Percentiles rank a stretch among this genome's conserved stretches.
phyloP scores from a whole-genome alignment of 2,797 vertebrate species.

The Anableps anableps region DNA sequence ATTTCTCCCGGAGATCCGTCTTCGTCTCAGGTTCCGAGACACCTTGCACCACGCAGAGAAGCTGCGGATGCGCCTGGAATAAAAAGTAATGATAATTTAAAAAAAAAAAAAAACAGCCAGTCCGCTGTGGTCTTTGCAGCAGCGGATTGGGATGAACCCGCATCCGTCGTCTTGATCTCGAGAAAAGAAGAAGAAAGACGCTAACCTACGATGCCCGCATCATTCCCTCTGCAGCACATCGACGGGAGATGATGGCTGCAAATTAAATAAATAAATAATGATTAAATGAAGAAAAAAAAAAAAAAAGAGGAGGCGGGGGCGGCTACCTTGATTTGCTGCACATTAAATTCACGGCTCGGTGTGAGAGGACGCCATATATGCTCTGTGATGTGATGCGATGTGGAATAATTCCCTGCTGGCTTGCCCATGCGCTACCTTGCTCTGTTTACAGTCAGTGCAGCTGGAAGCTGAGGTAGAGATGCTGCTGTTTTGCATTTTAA shows the following conservation, averaged over 20 bases:
- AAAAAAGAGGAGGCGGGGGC: constrained; percentile 1
- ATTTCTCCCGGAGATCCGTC: constrained; percentile 53
- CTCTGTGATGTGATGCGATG: constrained; percentile 75
- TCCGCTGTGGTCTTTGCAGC: constrained; percentile 60
- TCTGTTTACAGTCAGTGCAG: constrained; percentile 78
- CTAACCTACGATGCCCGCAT: constrained; percentile 39
- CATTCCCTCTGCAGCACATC: constrained; percentile 37
- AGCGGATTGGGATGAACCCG: constrained; percentile 52
- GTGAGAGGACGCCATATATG: constrained; percentile 73
- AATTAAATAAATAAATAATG: background rate
- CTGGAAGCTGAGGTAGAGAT: constrained; percentile 59
- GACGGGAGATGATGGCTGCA: constrained; percentile 53
- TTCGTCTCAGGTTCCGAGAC: constrained; percentile 57
- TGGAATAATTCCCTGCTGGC: constrained; percentile 77
- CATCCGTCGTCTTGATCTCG: constrained; percentile 72
- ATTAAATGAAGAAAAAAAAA: background rate
- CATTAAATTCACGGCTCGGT: constrained; percentile 52
- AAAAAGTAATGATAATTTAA: background rate
- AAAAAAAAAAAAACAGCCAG: constrained; percentile 15
- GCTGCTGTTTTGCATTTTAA: background rate
- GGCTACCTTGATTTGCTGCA: constrained; percentile 45
- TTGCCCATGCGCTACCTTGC: constrained; percentile 78
- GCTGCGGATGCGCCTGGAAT: constrained; percentile 57
- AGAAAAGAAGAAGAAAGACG: constrained; percentile 18
- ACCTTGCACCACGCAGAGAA: constrained; percentile 59